Conservation (phyloP, 1,140 invertebrate genomes). For the Drosophila insularis region DNA sequence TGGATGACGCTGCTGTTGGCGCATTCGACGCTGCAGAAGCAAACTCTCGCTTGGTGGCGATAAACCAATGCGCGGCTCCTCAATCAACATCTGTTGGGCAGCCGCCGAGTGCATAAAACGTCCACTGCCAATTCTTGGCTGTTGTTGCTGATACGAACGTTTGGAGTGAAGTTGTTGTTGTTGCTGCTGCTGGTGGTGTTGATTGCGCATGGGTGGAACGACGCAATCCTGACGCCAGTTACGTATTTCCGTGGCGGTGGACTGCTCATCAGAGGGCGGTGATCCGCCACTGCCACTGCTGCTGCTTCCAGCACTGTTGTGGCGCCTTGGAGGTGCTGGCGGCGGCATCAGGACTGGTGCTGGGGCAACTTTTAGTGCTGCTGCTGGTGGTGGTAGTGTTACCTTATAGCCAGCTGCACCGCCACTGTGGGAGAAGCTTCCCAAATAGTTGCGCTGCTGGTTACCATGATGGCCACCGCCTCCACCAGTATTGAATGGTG, state of each 20-base stretch:
- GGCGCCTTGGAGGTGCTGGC: neutral
- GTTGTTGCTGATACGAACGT: slow-evolving; percentile 37
- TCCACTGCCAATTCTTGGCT: slow-evolving; percentile 61
- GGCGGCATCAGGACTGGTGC: slow-evolving; percentile 16
- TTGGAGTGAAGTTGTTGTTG: slow-evolving; percentile 1
- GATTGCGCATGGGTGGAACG: slow-evolving; percentile 51
- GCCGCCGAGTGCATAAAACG: slow-evolving; percentile 56
- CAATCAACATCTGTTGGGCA: slow-evolving; percentile 52
- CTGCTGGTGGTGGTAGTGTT: slow-evolving; percentile 30
- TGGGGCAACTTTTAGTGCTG: slow-evolving; percentile 35
- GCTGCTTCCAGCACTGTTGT: slow-evolving; percentile 34
- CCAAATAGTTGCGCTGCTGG: slow-evolving; percentile 76
- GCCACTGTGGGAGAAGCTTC: slow-evolving; percentile 70
- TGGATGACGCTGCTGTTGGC: slow-evolving; percentile 48
- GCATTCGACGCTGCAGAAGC: slow-evolving; percentile 89
- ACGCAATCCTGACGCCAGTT: slow-evolving; percentile 62
- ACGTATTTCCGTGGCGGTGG: slow-evolving; percentile 16
- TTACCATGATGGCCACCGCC: slow-evolving; percentile 68
- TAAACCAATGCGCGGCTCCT: slow-evolving; percentile 86
- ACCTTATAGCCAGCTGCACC: slow-evolving; percentile 60
- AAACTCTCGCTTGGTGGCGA: slow-evolving; percentile 93
- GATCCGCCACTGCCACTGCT: slow-evolving; percentile 63
- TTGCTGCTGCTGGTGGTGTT: slow-evolving; percentile 28
- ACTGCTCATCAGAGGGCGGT: slow-evolving; percentile 73
- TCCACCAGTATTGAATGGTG: slow-evolving; percentile 67